A percentile compares a stretch with the other conserved stretches of the same genome.
phyloP scores from a whole-genome alignment of 2,113 vertebrate species.

The Prunella fulvescens region DNA sequence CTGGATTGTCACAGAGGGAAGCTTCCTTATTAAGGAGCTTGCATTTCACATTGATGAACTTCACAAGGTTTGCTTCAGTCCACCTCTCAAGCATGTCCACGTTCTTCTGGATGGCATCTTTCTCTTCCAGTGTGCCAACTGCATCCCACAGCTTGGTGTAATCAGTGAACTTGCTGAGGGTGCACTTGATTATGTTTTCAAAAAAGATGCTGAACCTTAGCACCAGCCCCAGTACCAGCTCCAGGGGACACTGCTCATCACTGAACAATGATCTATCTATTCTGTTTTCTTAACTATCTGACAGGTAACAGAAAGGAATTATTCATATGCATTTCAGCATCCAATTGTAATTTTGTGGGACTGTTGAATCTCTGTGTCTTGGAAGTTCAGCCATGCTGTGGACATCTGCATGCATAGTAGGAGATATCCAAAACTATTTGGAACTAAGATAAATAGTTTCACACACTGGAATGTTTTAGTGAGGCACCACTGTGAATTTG shows the following conservation, averaged over 20 bases:
- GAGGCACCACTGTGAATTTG: neutral
- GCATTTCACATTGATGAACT: neutral
- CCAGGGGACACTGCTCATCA: neutral
- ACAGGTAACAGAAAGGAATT: neutral
- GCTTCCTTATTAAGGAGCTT: neutral
- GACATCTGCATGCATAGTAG: neutral
- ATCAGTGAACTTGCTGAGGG: accelerated
- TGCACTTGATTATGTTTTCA: too few relatives aligned
- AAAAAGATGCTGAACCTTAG: neutral
- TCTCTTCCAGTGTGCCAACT: neutral
- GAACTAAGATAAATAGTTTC: neutral
- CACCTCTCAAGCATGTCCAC: accelerated
- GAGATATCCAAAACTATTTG: neutral
- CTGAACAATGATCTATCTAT: neutral
- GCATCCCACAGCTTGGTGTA: neutral
- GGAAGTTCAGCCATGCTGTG: neutral
- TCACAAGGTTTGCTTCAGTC: neutral
- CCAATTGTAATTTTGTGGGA: neutral
- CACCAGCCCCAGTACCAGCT: accelerated
- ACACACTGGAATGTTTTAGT: neutral
- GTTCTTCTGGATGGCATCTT: neutral
- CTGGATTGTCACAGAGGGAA: neutral
- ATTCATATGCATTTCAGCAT: neutral
- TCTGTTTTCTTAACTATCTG: neutral
- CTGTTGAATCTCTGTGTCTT: neutral